Conservation (phyloP, 2,888 invertebrate species). For the Listrodromus nycthemerus region DNA sequence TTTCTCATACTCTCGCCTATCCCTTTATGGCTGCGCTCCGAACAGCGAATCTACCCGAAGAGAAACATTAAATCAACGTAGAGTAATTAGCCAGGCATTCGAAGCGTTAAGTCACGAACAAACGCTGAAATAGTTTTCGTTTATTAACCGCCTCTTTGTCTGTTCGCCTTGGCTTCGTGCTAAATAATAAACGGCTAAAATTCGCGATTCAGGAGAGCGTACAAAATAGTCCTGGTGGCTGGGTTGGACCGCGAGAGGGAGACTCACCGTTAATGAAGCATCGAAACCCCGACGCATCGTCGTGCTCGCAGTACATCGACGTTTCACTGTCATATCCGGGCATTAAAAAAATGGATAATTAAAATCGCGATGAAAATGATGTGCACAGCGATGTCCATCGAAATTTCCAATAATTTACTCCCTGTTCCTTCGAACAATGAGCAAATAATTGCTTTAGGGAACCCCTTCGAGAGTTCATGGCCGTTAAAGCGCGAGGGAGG, state of each 20-base stretch:
- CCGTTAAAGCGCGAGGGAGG: too few relatives aligned
- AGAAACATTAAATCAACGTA: constrained; percentile 15
- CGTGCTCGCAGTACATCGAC: background rate
- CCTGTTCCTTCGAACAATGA: too few relatives aligned
- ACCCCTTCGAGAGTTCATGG: too few relatives aligned
- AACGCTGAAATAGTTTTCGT: background rate
- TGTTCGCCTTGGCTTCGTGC: background rate
- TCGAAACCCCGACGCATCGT: background rate
- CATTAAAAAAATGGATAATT: background rate
- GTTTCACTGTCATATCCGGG: background rate
- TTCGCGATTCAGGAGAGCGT: background rate
- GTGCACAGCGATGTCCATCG: background rate
- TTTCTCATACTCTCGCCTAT: background rate
- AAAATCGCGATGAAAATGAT: background rate
- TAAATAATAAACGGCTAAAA: background rate
- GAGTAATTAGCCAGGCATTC: constrained; percentile 18
- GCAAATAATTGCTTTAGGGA: too few relatives aligned
- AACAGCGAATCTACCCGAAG: background rate
- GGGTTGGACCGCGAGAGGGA: background rate
- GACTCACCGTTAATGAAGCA: background rate
- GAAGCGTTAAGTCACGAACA: background rate
- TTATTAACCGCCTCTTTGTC: background rate
- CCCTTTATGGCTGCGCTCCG: background rate
- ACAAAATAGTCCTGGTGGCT: background rate
- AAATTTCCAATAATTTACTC: background rate